Base-by-base conservation (phyloP, 2,888 invertebrate genomes). In the Yponomeuta plumbellus region DNA sequence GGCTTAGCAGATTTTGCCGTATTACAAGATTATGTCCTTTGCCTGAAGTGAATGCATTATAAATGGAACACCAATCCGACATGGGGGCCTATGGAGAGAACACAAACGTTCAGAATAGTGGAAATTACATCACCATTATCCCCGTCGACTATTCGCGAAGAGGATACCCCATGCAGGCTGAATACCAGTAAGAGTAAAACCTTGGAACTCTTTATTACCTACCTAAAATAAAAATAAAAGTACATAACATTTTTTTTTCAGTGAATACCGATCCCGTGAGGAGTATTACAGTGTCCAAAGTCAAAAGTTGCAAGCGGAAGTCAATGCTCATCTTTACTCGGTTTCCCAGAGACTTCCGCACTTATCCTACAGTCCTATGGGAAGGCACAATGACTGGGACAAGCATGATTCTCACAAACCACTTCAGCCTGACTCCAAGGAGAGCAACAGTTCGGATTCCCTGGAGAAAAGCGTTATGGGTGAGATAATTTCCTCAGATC, bases 341-440 rank as follows among this genome's bases (percentile, higher is more conserved):
- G 93, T 94, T 11, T 93, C 93, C 0, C 93, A 93, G 75, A 81
- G 93, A 34, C 79, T 93, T 58, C 92, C 93, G 0, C 91, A 92
- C 69, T 76, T 92, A 2, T 88, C 91, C 0, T 91, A 90, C 70
- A 91, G 91, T 71, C 91, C 92, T 0, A 67, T 91, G 11, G 91
- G 91, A 2, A 80, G 91, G 0, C 91, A 91, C 73, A 86, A 80
- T 72, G 92, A 92, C 64, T 91, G 92, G 91, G 91, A 91, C 67
- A 91, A 91, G 72, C 90, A 90, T 78, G 91, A 91, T 58, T 76
- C 83, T 0, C 92, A 92, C 71, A 90, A 91, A 70, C 82, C 89
- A 0, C 71, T 91, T n/a, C 86, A 86, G 63, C 85, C 88, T 0
- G 92, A 92, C 69, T 89, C 91, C 8, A 92, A 92, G 69, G 92